Conservation (phyloP, 2,113 vertebrate genomes). For the Tamias sibiricus region DNA sequence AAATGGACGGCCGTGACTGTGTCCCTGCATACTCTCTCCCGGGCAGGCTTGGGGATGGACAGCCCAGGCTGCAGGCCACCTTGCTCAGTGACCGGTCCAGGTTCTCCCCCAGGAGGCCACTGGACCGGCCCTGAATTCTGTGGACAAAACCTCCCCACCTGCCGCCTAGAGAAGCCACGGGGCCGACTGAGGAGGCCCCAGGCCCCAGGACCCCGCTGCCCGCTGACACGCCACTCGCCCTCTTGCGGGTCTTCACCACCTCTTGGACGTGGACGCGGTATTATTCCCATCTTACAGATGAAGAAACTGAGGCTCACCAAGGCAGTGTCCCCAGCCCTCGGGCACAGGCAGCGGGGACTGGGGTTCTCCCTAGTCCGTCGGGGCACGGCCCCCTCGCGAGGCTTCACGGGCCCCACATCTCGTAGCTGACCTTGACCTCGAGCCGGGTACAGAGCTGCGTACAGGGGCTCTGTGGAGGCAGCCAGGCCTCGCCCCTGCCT, state of each 20-base stretch:
- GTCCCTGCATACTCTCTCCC: accelerated
- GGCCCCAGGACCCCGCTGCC: accelerated
- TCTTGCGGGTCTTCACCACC: not conserved
- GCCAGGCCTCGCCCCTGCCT: accelerated
- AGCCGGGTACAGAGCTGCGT: too few relatives aligned
- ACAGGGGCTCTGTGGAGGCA: too few relatives aligned
- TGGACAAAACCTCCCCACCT: not conserved
- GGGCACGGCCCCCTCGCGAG: too few relatives aligned
- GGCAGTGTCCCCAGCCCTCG: not conserved
- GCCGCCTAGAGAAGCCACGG: not conserved
- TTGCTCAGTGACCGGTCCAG: accelerated
- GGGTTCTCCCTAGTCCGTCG: not conserved
- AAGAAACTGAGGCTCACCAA: not conserved
- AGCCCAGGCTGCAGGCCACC: not conserved
- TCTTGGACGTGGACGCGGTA: accelerated
- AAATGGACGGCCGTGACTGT: accelerated
- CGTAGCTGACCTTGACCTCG: too few relatives aligned
- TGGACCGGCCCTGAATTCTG: not conserved
- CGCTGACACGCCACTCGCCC: not conserved
- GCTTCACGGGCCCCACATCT: too few relatives aligned
- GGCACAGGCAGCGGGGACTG: not conserved
- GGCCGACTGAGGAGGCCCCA: not conserved
- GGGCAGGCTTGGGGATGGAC: accelerated
- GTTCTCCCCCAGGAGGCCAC: not conserved
- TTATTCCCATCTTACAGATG: not conserved